Evolutionary conservation across 2,888 invertebrate genomes (phyloP), one percentile per base, ranked within the genome.

Genomic region (Terebella lapidaria): DNA sequence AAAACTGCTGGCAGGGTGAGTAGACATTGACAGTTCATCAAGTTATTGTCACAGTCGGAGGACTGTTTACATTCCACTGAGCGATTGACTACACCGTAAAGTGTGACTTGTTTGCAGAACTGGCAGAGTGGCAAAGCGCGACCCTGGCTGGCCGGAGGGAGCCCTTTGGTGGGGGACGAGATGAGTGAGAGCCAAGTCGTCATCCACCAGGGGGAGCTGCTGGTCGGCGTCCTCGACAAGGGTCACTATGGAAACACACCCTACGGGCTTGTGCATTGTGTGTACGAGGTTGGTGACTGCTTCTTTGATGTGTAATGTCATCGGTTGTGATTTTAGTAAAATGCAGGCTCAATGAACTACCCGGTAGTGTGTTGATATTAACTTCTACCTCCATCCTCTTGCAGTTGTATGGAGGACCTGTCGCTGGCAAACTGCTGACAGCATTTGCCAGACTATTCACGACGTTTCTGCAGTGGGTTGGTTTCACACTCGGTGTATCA

Each of bases 181-280:
- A 91, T 99, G 91, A 87, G 90, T 22, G 99, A 99, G 81, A 90
- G 91, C 58, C 88, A 92, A 81, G 94, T 99, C 15, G 83, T 96
- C 2, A 91, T 96, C 60, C 84, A 89, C 56, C 84, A 88, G 47
- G 95, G 97, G 5, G 91, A 97, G 81, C 84, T 99, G 45, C 78
- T 97, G 2, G 87, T 86, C 67, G 99, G 99, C 3, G 88, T 96
- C 49, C 83, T 99, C 59, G 99, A 99, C 81, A 99, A 99, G 82
- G 90, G 89, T 10, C 96, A 97, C 76, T 94, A 92, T 76, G 99
- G 99, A 18, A 91, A 96, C 1, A 94, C 96, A 0, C 89, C 92
- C 0, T 96, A 89, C 78, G 93, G 97, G 68, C 85, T 99, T 29
- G 88, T 96, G 22, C 99, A 99, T 80, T 91, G 92, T 74, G 88